These are phyloP conservation scores for Bos javanicus DNA, from an alignment of 2,113 vertebrate genomes.

Conservation along the genomic window DNA sequence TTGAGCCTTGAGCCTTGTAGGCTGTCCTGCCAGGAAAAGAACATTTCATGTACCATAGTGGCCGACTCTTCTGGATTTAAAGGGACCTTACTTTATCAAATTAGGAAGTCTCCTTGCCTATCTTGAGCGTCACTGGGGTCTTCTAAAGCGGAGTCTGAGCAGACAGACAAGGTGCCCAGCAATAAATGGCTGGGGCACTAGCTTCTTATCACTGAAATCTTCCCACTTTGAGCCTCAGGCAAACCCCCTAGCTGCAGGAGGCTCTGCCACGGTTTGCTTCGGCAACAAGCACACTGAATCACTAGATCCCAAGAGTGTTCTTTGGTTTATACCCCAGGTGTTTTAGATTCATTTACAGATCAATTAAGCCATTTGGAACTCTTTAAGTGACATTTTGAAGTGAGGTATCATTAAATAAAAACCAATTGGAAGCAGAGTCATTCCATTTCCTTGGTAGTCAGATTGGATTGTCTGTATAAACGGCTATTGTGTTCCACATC, in stretches of 20 bases:
- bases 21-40: neutral
- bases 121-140: neutral
- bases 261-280: too few relatives aligned
- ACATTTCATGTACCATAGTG: neutral
- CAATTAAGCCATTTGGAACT: neutral
- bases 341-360: constrained; percentile 4
- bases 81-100: neutral
- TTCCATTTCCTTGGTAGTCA: neutral
- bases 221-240: neutral
- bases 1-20: neutral
- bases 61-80: neutral
- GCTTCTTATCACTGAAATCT: neutral
- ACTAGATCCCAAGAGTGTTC: neutral
- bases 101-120: neutral
- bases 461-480: neutral
- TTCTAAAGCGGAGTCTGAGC: neutral
- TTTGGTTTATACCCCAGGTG: neutral
- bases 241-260: neutral
- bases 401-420: constrained; percentile 2
- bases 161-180: neutral
- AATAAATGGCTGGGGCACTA: neutral
- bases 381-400: constrained; percentile 7
- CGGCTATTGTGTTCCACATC: rapidly evolving
- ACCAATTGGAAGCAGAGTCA: neutral
- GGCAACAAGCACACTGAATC: neutral